Evolutionary conservation across 1,140 invertebrate genomes (phyloP), one percentile per base, ranked within the genome.

Genomic region (Kradibia gibbosae): DNA sequence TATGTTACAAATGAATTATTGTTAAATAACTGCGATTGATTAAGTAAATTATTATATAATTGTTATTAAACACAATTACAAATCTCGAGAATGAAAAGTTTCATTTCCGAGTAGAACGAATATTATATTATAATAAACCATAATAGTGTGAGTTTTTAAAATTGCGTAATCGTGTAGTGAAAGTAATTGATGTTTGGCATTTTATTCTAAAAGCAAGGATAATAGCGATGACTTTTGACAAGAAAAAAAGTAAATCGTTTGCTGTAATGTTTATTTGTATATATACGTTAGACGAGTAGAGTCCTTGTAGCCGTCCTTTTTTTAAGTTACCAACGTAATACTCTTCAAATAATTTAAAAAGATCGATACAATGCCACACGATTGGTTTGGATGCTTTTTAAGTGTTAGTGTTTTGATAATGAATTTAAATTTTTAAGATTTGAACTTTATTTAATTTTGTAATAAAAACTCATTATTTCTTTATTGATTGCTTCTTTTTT

Each of bases 261-360:
- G 36, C 36, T 72, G 78, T 80, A 73, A 79, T 75, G 42, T 81
- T 25, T 81, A 60, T 75, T 81, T 81, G 70, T 81, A 48, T 81
- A 81, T 75, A 60, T 81, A 53, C 72, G 57, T 75, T 81, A 75
- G 79, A 67, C 48, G 31, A 81, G 71, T 81, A 75, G 45, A 73
- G 79, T 75, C 72, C 48, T 81, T 75, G 71, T 81, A 75, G 57
- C 65, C 34, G 79, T 81, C 72, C 72, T 60, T 48, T 73, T 81
- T 80, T 81, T 81, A 75, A 75, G 36, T 65, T 81, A n/a, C 13
- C 60, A 81, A 81, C 79, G 57, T 81, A 48, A 34, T 74, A 55
- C 55, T 81, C 7, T 28, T 53, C 45, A 42, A 72, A 50, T 31
- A 75, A 53, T 75, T 75, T 72, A 60, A 39, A 74, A 65, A 74